Evolutionary conservation across 2,888 invertebrate species (phyloP), one percentile per base, ranked within the genome.

Genomic region (Zele albiditarsus): DNA sequence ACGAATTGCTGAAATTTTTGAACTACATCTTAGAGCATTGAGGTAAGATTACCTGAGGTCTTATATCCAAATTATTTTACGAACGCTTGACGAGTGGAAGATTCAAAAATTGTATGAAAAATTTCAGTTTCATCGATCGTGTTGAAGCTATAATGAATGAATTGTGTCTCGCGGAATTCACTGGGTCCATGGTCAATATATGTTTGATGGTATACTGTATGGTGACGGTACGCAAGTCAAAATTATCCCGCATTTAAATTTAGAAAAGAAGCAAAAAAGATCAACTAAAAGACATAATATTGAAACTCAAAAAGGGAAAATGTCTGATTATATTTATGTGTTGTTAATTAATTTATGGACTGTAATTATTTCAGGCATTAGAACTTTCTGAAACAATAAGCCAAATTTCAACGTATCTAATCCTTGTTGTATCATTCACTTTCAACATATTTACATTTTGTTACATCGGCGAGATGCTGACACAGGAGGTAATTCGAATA

Each of bases 131-230:
- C 63, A 82, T 86, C 53, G 65, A 79, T 0, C 78, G 79, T 3
- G 82, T 87, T 8, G 87, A 87, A 60, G 68, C 74, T 1, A 79
- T 85, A 60, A 73, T 87, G 27, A 84, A 84, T 57, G 84, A 82
- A 46, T 80, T 87, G 28, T 86, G 85, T 70, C 79, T 88, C 31
- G 82, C 87, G 10, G 88, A 88, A 78, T 78, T 87, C 33, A 67
- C 88, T 0, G 87, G 87, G 0, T 86, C 86, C 68, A 87, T 86
- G 5, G 65, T 87, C 75, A 86, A 87, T 49, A 87, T 88, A 74
- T 88, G 88, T 69, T 85, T 87, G 33, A 78, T 88, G 5, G 87
- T 85, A 73, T 88, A 85, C 75, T 86, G 85, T 76, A 80, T 86
- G 38, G 83, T 88, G 57, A 83, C 81, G 84, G 87, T 87, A 84